Conservation (phyloP, 2,888 invertebrate species). For the Melikaiella ostensackeni region DNA sequence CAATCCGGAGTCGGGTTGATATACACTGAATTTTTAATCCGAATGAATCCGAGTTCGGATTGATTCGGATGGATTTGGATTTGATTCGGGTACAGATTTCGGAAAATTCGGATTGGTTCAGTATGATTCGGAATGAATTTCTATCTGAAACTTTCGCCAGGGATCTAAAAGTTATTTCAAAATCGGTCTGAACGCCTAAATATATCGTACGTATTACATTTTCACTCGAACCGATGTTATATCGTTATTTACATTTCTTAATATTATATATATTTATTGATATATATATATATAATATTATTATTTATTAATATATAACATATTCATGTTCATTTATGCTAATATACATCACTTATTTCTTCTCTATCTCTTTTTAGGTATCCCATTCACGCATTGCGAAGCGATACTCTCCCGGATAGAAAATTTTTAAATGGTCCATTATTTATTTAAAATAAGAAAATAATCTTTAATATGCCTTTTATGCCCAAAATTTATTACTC, state of each 20-base stretch:
- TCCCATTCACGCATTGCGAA: constrained; percentile 18
- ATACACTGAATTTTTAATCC: too few relatives aligned
- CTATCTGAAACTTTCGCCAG: too few relatives aligned
- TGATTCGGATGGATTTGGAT: too few relatives aligned
- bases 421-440: too few relatives aligned
- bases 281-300: constrained; percentile 45
- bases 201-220: constrained; percentile 6
- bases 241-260: constrained; percentile 51
- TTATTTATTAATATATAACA: constrained; percentile 42
- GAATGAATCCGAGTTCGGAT: too few relatives aligned
- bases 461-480: neutral
- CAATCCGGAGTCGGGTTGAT: too few relatives aligned
- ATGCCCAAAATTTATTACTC: too few relatives aligned
- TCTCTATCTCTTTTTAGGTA: constrained; percentile 33
- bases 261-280: constrained; percentile 48
- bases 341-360: constrained; percentile 41
- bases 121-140: too few relatives aligned
- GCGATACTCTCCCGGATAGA: neutral
- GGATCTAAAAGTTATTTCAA: constrained; percentile 12
- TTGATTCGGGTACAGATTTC: too few relatives aligned
- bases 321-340: constrained; percentile 50
- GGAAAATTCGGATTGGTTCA: too few relatives aligned
- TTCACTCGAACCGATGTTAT: constrained; percentile 41
- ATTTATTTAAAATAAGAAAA: neutral
- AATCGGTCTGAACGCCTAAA: constrained; percentile 13